phyloP scores from a whole-genome alignment of 2,797 vertebrate species.

The Acropternis orthonyx region DNA sequence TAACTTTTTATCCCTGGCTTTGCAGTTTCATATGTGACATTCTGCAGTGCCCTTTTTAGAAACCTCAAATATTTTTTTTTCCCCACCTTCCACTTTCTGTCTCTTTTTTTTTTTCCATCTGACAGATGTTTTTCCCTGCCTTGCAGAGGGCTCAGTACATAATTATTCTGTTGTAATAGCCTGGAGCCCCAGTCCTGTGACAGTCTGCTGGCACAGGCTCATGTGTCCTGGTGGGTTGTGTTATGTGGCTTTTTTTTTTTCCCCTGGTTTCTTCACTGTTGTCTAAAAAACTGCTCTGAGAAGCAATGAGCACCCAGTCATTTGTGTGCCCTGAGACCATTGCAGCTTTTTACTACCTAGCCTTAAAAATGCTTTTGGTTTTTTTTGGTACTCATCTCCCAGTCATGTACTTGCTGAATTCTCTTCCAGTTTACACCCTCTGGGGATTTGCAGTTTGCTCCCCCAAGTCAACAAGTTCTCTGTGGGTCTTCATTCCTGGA shows the following conservation, averaged over 20 bases:
- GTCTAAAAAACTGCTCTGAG: not conserved
- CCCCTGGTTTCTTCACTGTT: not conserved
- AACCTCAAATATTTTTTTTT: slow-evolving; percentile 2
- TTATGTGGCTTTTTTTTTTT: not conserved
- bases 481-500: not conserved
- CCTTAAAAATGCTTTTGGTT: not conserved
- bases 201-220: not conserved
- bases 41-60: slow-evolving; percentile 31
- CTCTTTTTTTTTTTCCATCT: slow-evolving; percentile 43
- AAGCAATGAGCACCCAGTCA: not conserved
- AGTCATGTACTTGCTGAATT: not conserved
- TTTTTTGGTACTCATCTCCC: not conserved
- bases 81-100: not conserved
- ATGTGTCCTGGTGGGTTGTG: not conserved
- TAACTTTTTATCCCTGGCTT: not conserved
- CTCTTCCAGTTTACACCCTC: not conserved
- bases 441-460: not conserved
- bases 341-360: not conserved
- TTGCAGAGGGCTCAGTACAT: not conserved
- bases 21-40: not conserved
- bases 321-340: not conserved
- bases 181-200: not conserved
- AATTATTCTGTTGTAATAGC: slow-evolving; percentile 29
- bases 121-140: not conserved
- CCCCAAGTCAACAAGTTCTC: not conserved